Conservation (phyloP, 2,888 invertebrate species). For the Drosophila colorata region DNA sequence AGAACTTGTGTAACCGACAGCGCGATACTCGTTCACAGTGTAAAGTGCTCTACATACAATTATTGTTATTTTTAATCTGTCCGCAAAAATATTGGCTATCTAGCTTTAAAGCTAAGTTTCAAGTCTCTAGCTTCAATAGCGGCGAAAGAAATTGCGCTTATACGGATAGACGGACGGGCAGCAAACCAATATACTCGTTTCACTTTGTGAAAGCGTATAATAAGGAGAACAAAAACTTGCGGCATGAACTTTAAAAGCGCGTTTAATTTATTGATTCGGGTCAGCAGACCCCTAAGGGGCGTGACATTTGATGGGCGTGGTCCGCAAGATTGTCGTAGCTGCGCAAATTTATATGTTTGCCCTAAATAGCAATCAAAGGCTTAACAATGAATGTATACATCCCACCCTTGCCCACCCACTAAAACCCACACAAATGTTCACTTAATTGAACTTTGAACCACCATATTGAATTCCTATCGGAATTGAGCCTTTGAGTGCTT, state of each 20-base stretch:
- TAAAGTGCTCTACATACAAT: too few relatives aligned
- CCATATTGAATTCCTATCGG: slow-evolving; percentile 39
- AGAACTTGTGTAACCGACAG: too few relatives aligned
- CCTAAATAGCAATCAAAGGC: slow-evolving; percentile 71
- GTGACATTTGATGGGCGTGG: slow-evolving; percentile 26
- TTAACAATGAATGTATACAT: slow-evolving; percentile 53
- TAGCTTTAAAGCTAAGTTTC: too few relatives aligned
- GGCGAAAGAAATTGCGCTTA: too few relatives aligned
- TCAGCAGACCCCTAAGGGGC: slow-evolving; percentile 6
- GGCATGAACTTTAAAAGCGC: slow-evolving; percentile 47
- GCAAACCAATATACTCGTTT: too few relatives aligned
- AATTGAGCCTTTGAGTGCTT: slow-evolving; percentile 40
- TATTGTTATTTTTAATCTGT: too few relatives aligned
- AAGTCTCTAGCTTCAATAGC: too few relatives aligned
- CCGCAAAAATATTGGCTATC: too few relatives aligned
- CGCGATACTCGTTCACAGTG: too few relatives aligned
- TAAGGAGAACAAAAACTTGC: slow-evolving; percentile 7
- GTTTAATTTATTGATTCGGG: slow-evolving; percentile 72
- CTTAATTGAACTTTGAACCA: slow-evolving; percentile 75
- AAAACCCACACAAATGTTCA: slow-evolving; percentile 51
- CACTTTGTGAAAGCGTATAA: too few relatives aligned
- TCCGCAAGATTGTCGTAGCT: slow-evolving; percentile 21
- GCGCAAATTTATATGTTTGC: slow-evolving; percentile 71
- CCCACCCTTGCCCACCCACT: not conserved
- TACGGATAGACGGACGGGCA: too few relatives aligned